These are phyloP conservation scores for Halichoeres trimaculatus DNA, from an alignment of 2,113 vertebrate species.

Conservation along the genomic window DNA sequence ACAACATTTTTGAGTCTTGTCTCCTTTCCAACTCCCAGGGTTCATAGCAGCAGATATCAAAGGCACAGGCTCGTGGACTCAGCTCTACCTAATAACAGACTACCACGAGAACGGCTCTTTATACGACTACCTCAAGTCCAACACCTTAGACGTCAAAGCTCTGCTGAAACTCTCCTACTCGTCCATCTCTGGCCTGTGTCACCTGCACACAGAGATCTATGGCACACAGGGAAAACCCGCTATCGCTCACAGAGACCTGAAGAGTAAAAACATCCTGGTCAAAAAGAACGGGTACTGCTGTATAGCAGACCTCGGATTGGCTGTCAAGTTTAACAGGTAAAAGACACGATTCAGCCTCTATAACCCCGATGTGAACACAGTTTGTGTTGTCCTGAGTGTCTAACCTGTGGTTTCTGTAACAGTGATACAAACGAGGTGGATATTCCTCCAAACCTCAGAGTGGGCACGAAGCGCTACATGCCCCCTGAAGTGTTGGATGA, in stretches of 20 bases:
- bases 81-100: constrained; percentile 97
- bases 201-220: constrained; percentile 97
- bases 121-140: constrained; percentile 96
- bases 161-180: constrained; percentile 94
- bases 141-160: constrained; percentile 90
- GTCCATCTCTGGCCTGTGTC: constrained; percentile 93
- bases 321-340: constrained; percentile 98
- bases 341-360: neutral
- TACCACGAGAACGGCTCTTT: constrained; percentile 97
- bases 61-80: constrained; percentile 98
- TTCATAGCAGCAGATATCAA: constrained; percentile 99
- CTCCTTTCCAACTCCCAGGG: constrained; percentile 77
- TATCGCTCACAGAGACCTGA: constrained; percentile 96
- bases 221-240: constrained; percentile 97
- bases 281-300: constrained; percentile 97
- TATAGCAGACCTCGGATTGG: constrained; percentile 95
- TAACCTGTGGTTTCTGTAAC: neutral
- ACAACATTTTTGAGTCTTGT: neutral
- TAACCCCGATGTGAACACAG: neutral
- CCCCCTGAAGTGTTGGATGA: constrained; percentile 97
- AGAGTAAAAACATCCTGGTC: constrained; percentile 98
- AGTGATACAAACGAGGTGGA: constrained; percentile 98
- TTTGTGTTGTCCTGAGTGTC: neutral
- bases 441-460: constrained; percentile 93
- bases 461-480: constrained; percentile 99